These are phyloP conservation scores for Apus apus DNA, from an alignment of 2,113 vertebrate species.

Conservation along the genomic window DNA sequence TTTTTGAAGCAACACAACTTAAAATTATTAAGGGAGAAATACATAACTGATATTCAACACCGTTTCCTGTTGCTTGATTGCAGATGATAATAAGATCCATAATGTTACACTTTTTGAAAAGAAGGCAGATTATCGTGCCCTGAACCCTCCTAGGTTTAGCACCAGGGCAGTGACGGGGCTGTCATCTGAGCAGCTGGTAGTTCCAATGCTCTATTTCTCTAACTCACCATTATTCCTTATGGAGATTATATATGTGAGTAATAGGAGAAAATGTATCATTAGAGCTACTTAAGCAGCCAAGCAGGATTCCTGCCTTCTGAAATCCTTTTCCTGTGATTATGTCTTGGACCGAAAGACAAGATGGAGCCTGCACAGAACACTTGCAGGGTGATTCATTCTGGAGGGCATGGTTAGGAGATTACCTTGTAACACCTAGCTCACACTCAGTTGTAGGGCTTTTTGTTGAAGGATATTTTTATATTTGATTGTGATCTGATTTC, in stretches of 20 bases:
- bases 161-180: background rate
- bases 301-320: slow-evolving; percentile 56
- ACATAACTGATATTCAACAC: background rate
- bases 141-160: background rate
- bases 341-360: slow-evolving; percentile 24
- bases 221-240: background rate
- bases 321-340: slow-evolving; percentile 49
- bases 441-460: background rate
- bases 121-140: background rate
- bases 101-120: background rate
- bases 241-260: background rate
- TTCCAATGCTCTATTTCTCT: background rate
- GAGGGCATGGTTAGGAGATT: background rate
- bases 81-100: background rate
- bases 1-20: background rate
- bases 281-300: background rate
- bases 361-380: slow-evolving; percentile 27
- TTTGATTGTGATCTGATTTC: background rate
- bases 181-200: background rate
- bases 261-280: slow-evolving; percentile 26
- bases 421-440: background rate
- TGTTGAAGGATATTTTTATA: background rate
- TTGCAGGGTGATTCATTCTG: slow-evolving; percentile 30
- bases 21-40: background rate
- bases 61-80: background rate